These are phyloP conservation scores for Epizoanthus stellaris DNA, from an alignment of 92 coral and sea anemone genomes.

Conservation along the genomic window DNA sequence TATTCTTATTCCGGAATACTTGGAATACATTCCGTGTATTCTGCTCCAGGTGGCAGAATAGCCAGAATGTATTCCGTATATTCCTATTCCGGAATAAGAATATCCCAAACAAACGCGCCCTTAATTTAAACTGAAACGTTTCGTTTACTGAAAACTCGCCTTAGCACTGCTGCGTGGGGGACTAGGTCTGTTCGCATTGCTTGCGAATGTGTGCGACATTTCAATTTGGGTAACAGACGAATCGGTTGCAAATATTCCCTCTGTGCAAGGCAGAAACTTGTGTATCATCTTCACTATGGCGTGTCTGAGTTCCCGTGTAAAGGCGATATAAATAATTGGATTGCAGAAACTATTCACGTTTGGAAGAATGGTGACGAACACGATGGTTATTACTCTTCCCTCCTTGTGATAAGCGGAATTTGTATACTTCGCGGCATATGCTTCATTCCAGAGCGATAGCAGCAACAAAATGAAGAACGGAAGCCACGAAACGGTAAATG, in stretches of 20 bases:
- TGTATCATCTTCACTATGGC: constrained; percentile 40
- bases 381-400: constrained; percentile 16
- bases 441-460: constrained; percentile 67
- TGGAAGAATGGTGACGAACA: constrained; percentile 72
- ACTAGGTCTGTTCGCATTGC: background rate
- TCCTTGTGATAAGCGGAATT: constrained; percentile 10
- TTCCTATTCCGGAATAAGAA: too few species aligned
- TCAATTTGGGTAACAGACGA: background rate
- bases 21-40: too few species aligned
- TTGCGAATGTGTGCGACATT: background rate
- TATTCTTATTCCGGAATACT: too few species aligned
- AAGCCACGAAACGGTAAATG: constrained; percentile 74
- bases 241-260: background rate
- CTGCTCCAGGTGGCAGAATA: too few species aligned
- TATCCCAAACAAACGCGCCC: too few species aligned
- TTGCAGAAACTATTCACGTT: constrained; percentile 78
- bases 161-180: background rate
- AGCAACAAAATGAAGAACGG: constrained; percentile 78
- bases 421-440: constrained; percentile 35
- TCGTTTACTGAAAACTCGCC: too few species aligned
- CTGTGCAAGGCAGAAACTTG: constrained; percentile 8
- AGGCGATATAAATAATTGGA: constrained; percentile 79
- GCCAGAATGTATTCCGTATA: too few species aligned
- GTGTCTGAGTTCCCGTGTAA: constrained; percentile 76
- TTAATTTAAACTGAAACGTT: too few species aligned